Percentiles rank a stretch among this genome's conserved stretches.
phyloP scores from a whole-genome alignment of 2,797 vertebrate genomes.

The Malurus leucopterus region DNA sequence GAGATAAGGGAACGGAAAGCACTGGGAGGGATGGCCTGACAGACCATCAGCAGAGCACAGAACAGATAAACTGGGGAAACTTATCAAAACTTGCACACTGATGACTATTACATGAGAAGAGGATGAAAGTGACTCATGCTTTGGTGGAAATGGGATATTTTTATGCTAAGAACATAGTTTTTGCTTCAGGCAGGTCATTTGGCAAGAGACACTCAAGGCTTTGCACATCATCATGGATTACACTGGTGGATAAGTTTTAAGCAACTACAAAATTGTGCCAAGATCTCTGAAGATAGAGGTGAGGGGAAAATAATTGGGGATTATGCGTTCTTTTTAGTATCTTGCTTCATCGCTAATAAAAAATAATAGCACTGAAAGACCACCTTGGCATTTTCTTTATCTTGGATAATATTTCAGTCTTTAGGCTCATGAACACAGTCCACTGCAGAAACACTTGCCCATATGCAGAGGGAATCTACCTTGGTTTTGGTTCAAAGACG shows the following conservation, averaged over 20 bases:
- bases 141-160: background rate
- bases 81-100: background rate
- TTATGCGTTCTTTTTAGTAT: background rate
- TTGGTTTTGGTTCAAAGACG: background rate
- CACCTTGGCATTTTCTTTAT: background rate
- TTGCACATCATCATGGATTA: background rate
- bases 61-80: background rate
- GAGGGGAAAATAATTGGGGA: background rate
- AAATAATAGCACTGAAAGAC: background rate
- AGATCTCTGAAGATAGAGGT: background rate
- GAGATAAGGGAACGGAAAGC: background rate
- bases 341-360: background rate
- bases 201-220: background rate
- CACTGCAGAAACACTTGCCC: background rate
- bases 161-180: background rate
- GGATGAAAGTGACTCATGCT: background rate
- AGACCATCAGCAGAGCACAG: background rate
- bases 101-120: background rate
- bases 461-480: background rate
- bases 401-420: background rate
- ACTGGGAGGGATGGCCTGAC: rapidly evolving
- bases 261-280: background rate
- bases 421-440: background rate
- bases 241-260: background rate
- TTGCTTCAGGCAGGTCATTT: background rate